Evolutionary conservation across 2,797 vertebrate species (phyloP).

Genomic region (Lepilemur ruficaudatus): DNA sequence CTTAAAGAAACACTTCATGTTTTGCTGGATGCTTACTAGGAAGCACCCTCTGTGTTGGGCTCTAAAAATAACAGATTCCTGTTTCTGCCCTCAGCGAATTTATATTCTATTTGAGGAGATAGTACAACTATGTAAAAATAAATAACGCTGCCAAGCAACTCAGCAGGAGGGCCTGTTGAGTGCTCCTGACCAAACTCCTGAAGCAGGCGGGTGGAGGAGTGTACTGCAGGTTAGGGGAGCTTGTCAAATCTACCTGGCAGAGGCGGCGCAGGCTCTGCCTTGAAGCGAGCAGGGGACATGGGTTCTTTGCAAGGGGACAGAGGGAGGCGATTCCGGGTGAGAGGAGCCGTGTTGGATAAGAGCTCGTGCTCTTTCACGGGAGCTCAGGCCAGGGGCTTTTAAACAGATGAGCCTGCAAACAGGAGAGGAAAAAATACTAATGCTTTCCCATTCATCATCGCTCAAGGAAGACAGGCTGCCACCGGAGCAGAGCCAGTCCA

Average conservation of each 20-base stretch:
- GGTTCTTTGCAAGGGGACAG: background rate
- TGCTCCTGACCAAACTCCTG: background rate
- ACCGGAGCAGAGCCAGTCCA: background rate
- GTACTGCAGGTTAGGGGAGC: background rate
- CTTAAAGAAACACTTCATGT: background rate
- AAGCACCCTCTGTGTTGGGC: background rate
- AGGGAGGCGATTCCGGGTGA: background rate
- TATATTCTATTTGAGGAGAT: background rate
- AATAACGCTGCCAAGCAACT: background rate
- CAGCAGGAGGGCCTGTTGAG: background rate
- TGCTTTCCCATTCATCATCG: background rate
- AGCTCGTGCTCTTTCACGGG: background rate
- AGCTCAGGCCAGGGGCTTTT: background rate
- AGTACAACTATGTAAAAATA: background rate
- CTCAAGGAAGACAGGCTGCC: background rate
- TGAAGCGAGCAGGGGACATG: background rate
- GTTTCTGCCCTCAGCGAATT: background rate
- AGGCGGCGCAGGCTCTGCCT: background rate
- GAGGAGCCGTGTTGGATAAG: background rate
- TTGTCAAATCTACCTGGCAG: background rate
- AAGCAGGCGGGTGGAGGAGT: background rate
- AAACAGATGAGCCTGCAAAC: background rate
- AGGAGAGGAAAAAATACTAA: background rate
- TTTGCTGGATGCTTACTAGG: background rate
- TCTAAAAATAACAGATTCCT: background rate